phyloP scores from a whole-genome alignment of 2,797 vertebrate genomes.

The Typhlichthys eigenmanni region DNA sequence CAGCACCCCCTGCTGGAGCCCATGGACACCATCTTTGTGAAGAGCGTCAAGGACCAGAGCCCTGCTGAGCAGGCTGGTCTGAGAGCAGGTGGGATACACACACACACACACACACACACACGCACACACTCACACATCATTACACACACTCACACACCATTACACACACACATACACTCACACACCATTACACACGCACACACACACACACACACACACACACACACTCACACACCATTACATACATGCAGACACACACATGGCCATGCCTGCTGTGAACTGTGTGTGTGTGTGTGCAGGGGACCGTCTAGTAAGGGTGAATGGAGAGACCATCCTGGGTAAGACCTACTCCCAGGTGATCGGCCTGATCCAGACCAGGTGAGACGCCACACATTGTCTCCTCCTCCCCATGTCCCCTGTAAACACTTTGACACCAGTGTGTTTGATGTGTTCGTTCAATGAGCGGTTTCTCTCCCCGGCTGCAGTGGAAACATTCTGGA shows the following conservation, averaged over 20 bases:
- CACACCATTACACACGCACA: not conserved
- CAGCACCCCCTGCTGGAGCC: constrained; percentile 84
- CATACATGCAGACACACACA: not conserved
- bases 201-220: not conserved
- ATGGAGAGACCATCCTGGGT: constrained; percentile 89
- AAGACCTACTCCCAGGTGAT: constrained; percentile 98
- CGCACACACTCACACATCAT: not conserved
- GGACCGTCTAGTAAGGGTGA: constrained; percentile 93
- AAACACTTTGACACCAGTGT: too few relatives aligned
- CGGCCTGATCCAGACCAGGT: constrained; percentile 95
- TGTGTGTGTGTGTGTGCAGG: constrained; percentile 69
- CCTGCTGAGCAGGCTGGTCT: constrained; percentile 91
- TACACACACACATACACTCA: not conserved
- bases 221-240: not conserved
- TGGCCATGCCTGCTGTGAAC: constrained; percentile 1
- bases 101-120: not conserved
- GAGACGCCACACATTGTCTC: constrained; percentile 22
- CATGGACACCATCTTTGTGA: constrained; percentile 98
- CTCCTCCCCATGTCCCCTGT: too few relatives aligned
- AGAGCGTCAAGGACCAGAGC: constrained; percentile 89
- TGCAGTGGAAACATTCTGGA: constrained; percentile 86
- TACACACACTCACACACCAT: not conserved
- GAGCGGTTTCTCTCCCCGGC: constrained; percentile 10
- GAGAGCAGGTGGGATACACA: constrained; percentile 81
- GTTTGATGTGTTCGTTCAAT: too few relatives aligned